phyloP scores from a whole-genome alignment of 2,797 vertebrate species.

The Brachyrhaphis roseni region DNA sequence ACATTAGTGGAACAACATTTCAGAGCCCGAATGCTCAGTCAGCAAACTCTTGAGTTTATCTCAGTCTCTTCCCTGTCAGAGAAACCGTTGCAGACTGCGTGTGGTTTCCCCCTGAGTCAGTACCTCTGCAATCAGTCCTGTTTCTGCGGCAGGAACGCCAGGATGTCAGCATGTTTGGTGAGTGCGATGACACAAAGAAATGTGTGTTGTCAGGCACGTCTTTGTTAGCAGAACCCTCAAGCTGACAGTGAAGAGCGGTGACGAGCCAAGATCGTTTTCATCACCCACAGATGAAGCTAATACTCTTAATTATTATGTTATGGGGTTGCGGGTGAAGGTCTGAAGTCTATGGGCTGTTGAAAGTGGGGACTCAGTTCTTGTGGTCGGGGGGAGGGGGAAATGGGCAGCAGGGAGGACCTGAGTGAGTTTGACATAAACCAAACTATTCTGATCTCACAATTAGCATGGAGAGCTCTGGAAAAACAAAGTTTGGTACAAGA shows the following conservation, averaged over 20 bases:
- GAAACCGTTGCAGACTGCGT: slow-evolving; percentile 30
- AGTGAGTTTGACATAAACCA: not conserved
- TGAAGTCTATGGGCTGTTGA: not conserved
- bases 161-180: slow-evolving; percentile 86
- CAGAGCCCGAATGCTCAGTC: slow-evolving; percentile 9
- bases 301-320: not conserved
- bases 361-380: not conserved
- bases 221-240: not conserved
- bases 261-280: slow-evolving; percentile 4
- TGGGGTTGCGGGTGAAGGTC: not conserved
- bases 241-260: not conserved
- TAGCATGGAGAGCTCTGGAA: not conserved
- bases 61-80: slow-evolving; percentile 56
- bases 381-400: not conserved
- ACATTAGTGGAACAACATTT: slow-evolving; percentile 8
- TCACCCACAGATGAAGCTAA: not conserved
- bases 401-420: not conserved
- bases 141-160: slow-evolving; percentile 84
- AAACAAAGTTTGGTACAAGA: not conserved
- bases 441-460: not conserved
- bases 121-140: slow-evolving; percentile 73
- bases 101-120: slow-evolving; percentile 83
- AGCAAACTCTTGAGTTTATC: slow-evolving; percentile 1
- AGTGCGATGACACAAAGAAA: slow-evolving; percentile 39
- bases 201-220: slow-evolving; percentile 7